Base-by-base conservation (phyloP, 2,113 vertebrate genomes). In the Planiliza haematocheilus region DNA sequence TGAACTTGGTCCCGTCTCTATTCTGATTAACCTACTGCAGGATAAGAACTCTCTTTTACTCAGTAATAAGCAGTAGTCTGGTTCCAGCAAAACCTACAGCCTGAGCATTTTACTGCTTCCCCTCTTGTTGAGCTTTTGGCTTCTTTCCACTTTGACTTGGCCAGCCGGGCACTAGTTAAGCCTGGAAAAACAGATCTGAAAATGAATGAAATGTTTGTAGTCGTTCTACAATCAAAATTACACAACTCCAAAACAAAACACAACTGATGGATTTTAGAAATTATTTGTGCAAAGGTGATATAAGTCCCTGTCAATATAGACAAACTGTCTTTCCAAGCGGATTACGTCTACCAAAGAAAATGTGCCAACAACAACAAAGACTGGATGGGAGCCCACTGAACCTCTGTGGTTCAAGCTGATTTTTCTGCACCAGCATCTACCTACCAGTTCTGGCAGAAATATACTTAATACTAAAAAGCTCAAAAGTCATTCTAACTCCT, bases 121-220 rank as follows among this genome's bases (percentile, higher is more conserved):
- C 43, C 5, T 5, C 24, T 30, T 45, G 13, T 45, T 45, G 14
- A 20, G 34, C 13, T 56, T 57, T 51, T 13, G 45, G 51, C 42
- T 17, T 1, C 17, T 41, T 17, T 70, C 42, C 37, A 55, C 14
- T 77, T 21, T 36, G 51, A 57, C 74, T 50, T 45, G 38, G 24
- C 18, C 14, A 38, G 30, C n/a, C 9, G 4, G 24, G 13, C 37
- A 20, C 8, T 12, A 8, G 56, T 24, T 38, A 46, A 52, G 63
- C 48, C 30, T 34, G 5, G 45, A 77, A 30, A 45, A 21, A 53
- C 7, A 37, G 36, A 51, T 37, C n/a, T 36, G 46, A 43, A 51
- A 70, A 51, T 77, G 8, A 51, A 77, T 63, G 24, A 46, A 20
- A 6, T 71, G 11, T 16, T 75, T 70, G 52, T 24, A 16, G 14